Conservation (phyloP, 2,888 invertebrate genomes). For the Hydropsyche betteni region DNA sequence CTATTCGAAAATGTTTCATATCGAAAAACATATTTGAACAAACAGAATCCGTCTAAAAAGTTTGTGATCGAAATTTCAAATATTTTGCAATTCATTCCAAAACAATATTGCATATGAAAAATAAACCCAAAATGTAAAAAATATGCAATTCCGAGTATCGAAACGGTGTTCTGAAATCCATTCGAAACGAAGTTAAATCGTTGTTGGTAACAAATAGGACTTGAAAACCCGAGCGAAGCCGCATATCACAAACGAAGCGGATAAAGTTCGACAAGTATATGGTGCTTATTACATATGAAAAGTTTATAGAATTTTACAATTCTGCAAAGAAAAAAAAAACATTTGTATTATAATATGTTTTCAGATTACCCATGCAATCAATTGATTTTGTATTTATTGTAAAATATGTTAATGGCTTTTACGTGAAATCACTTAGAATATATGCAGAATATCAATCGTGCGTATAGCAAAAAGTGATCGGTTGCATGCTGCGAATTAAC, state of each 20-base stretch:
- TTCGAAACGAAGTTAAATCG: not conserved
- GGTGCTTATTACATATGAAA: not conserved
- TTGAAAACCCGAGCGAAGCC: not conserved
- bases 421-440: too few species aligned
- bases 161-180: too few species aligned
- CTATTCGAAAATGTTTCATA: not conserved
- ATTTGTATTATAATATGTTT: too few species aligned
- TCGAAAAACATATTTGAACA: not conserved
- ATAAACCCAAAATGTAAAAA: too few species aligned
- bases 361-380: too few species aligned
- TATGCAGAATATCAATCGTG: too few species aligned
- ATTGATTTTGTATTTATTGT: too few species aligned
- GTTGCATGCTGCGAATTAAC: conserved; percentile 18
- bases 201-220: not conserved
- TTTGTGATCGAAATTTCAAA: not conserved
- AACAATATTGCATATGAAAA: too few species aligned
- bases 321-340: too few species aligned
- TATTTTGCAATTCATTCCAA: too few species aligned
- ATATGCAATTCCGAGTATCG: too few species aligned
- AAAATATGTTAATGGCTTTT: too few species aligned
- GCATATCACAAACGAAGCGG: not conserved
- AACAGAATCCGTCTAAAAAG: not conserved
- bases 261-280: conserved; percentile 3
- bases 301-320: not conserved
- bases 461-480: not conserved